Evolutionary conservation across 2,888 invertebrate genomes (phyloP).

Genomic region (Ormia ochracea): DNA sequence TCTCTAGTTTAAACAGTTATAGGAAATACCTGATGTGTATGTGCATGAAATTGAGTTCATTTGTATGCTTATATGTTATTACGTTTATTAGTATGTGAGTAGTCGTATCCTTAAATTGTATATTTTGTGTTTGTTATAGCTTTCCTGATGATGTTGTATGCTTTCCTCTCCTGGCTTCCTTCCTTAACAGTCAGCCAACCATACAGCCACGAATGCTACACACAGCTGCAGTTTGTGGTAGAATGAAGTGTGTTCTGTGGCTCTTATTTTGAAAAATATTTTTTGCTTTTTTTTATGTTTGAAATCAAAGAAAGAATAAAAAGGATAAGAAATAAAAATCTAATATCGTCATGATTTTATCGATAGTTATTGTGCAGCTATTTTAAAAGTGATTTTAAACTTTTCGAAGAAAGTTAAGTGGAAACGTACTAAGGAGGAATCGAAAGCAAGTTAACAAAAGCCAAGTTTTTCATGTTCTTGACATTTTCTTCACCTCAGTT

Average conservation of each 20-base stretch:
- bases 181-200: conserved; percentile 29
- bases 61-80: neutral
- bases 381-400: conserved; percentile 58
- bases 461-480: neutral
- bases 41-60: neutral
- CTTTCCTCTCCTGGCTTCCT: conserved; percentile 12
- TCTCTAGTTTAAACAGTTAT: neutral
- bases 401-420: conserved; percentile 34
- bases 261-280: conserved; percentile 33
- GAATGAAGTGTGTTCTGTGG: conserved; percentile 47
- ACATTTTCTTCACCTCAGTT: neutral
- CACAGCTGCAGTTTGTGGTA: conserved; percentile 57
- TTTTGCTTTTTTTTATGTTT: too few species aligned
- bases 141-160: conserved; percentile 42
- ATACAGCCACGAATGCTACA: conserved; percentile 30
- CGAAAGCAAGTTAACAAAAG: conserved; percentile 37
- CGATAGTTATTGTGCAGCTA: conserved; percentile 49
- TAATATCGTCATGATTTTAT: conserved; percentile 50
- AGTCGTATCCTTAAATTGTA: conserved; percentile 33
- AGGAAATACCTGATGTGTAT: neutral
- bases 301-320: conserved; percentile 11
- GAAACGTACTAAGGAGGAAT: conserved; percentile 22
- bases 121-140: conserved; percentile 49
- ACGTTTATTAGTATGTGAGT: neutral
- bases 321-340: conserved; percentile 35